phyloP scores from a whole-genome alignment of 2,113 vertebrate species.

The Butorides virescens region DNA sequence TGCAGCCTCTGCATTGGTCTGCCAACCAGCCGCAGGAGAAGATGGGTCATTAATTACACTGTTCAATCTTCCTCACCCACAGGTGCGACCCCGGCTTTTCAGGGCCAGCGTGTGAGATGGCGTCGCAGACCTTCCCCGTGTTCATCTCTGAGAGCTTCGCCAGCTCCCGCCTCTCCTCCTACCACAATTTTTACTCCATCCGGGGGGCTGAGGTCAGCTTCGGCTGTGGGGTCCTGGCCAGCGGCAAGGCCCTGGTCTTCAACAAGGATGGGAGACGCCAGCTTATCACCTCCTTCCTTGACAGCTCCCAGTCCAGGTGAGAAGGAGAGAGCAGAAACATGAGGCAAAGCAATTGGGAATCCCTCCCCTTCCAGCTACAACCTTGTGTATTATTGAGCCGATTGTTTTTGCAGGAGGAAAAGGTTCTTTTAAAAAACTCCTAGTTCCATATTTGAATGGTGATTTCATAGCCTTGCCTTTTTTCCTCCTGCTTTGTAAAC shows the following conservation, averaged over 20 bases:
- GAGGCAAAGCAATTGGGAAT: not conserved
- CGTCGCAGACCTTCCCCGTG: constrained; percentile 92
- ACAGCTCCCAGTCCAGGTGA: constrained; percentile 97
- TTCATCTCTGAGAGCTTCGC: constrained; percentile 95
- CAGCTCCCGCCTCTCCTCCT: constrained; percentile 92
- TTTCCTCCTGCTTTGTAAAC: not conserved
- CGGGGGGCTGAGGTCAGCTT: constrained; percentile 97
- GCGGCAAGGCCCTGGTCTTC: constrained; percentile 95
- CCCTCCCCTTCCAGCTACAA: not conserved
- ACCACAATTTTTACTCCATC: constrained; percentile 96
- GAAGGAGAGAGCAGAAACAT: not conserved
- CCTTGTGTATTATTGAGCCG: not conserved
- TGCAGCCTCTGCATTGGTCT: not conserved
- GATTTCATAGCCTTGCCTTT: not conserved
- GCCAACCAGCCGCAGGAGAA: not conserved
- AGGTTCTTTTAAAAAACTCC: not conserved
- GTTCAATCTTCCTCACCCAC: not conserved
- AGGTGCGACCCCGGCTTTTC: constrained; percentile 97
- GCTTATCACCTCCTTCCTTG: constrained; percentile 90
- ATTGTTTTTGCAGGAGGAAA: not conserved
- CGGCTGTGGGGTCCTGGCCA: constrained; percentile 93
- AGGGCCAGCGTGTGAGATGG: constrained; percentile 91
- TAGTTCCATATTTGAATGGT: not conserved
- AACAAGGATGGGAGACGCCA: constrained; percentile 93
- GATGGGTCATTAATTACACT: rapidly evolving